Conservation (phyloP, 2,888 invertebrate genomes). For the Drosophila falleni region DNA sequence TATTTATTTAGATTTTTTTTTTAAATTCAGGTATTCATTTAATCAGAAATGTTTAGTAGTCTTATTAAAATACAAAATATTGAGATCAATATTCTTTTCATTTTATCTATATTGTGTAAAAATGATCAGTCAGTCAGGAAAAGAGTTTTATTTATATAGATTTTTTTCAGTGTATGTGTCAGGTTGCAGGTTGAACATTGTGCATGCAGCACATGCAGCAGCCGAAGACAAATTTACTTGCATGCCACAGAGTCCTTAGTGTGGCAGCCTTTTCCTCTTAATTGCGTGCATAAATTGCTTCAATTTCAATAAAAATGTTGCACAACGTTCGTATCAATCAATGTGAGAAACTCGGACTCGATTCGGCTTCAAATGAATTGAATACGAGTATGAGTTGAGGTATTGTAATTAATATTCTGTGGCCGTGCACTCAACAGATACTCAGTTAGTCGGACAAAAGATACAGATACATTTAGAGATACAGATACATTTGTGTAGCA, state of each 20-base stretch:
- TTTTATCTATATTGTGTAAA: too few species aligned
- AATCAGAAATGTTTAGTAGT: too few species aligned
- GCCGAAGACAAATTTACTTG: slow-evolving; percentile 74
- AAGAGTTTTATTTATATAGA: too few species aligned
- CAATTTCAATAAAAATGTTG: slow-evolving; percentile 79
- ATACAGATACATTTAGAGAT: slow-evolving; percentile 37
- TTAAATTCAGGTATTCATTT: too few species aligned
- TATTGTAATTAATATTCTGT: slow-evolving; percentile 76
- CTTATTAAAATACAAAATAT: too few species aligned
- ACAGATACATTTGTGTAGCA: slow-evolving; percentile 49
- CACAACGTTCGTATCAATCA: slow-evolving; percentile 74
- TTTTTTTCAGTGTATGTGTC: slow-evolving; percentile 1
- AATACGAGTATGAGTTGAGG: slow-evolving; percentile 35
- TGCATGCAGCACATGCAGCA: slow-evolving; percentile 72
- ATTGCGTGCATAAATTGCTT: slow-evolving; percentile 80
- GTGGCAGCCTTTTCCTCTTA: slow-evolving; percentile 53
- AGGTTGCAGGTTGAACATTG: slow-evolving; percentile 47
- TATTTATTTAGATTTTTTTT: too few species aligned
- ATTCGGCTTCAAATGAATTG: slow-evolving; percentile 18
- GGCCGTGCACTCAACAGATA: slow-evolving; percentile 52
- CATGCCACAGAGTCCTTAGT: slow-evolving; percentile 73
- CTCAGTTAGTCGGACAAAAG: slow-evolving; percentile 19
- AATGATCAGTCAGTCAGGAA: too few species aligned
- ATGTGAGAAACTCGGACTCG: slow-evolving; percentile 62
- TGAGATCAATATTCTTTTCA: too few species aligned